These are phyloP conservation scores for Idaea dimidiata DNA, from an alignment of 2,888 invertebrate genomes.

Conservation along the genomic window DNA sequence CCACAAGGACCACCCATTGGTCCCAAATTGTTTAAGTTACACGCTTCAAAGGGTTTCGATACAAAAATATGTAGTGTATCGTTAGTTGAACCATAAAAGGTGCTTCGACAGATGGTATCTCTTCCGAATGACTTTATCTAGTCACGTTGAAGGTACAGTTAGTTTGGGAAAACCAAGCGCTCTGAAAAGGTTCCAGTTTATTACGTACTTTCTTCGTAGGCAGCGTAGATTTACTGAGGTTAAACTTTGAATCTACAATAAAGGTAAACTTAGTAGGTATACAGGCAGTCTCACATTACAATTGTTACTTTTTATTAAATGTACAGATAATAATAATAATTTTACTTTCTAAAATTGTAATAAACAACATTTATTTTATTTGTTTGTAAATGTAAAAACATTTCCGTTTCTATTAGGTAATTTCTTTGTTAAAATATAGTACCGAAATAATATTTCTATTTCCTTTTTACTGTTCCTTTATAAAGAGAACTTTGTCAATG, in stretches of 20 bases:
- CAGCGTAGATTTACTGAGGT: conserved; percentile 22
- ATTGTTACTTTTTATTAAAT: too few relatives aligned
- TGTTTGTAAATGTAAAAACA: too few relatives aligned
- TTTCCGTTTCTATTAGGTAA: too few relatives aligned
- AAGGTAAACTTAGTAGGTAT: not conserved
- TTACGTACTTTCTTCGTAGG: conserved; percentile 33
- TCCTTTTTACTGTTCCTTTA: not conserved
- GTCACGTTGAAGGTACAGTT: conserved; percentile 56
- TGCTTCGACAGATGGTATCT: conserved; percentile 49
- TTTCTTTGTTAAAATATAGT: too few relatives aligned
- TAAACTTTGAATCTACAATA: conserved; percentile 4
- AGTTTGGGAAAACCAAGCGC: conserved; percentile 46
- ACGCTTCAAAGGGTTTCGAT: conserved; percentile 25
- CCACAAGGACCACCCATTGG: conserved; percentile 30
- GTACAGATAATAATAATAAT: too few relatives aligned
- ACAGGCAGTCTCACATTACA: not conserved
- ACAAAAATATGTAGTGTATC: conserved; percentile 32
- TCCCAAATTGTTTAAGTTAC: conserved; percentile 27
- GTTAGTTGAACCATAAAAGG: conserved; percentile 41
- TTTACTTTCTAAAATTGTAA: too few relatives aligned
- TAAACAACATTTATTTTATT: too few relatives aligned
- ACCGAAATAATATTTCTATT: not conserved
- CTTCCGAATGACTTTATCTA: conserved; percentile 51
- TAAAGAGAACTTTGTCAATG: not conserved
- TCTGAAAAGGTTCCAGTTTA: conserved; percentile 41